phyloP scores from a whole-genome alignment of 2,797 vertebrate genomes.

The Dromococcyx pavoninus region DNA sequence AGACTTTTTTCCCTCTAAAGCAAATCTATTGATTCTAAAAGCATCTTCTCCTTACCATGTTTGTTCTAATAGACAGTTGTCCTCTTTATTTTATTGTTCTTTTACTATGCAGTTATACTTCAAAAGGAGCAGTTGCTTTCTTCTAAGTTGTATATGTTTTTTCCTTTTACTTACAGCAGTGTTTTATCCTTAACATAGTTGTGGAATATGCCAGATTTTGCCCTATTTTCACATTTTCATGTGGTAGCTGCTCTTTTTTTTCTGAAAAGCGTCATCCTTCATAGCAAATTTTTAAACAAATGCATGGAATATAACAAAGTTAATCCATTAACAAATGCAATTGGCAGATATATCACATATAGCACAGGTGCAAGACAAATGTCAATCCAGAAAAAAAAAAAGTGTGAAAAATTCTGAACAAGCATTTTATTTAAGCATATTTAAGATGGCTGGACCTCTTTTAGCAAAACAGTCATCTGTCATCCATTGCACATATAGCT shows the following conservation, averaged over 20 bases:
- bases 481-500: background rate
- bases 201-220: background rate
- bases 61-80: background rate
- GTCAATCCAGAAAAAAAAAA: background rate
- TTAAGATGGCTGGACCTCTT: background rate
- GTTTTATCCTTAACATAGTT: background rate
- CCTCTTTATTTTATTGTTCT: background rate
- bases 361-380: background rate
- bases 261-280: background rate
- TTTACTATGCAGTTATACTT: background rate
- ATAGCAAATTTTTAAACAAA: background rate
- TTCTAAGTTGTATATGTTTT: background rate
- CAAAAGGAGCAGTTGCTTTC: background rate
- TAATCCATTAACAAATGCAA: background rate
- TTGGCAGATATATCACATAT: background rate
- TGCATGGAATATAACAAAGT: background rate
- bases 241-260: background rate
- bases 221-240: background rate
- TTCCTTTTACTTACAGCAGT: background rate
- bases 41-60: background rate
- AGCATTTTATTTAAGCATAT: background rate
- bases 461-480: background rate
- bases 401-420: background rate
- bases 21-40: background rate
- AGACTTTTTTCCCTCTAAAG: background rate